Conservation (phyloP, 2,888 invertebrate genomes). For the Eupithecia abbreviata region DNA sequence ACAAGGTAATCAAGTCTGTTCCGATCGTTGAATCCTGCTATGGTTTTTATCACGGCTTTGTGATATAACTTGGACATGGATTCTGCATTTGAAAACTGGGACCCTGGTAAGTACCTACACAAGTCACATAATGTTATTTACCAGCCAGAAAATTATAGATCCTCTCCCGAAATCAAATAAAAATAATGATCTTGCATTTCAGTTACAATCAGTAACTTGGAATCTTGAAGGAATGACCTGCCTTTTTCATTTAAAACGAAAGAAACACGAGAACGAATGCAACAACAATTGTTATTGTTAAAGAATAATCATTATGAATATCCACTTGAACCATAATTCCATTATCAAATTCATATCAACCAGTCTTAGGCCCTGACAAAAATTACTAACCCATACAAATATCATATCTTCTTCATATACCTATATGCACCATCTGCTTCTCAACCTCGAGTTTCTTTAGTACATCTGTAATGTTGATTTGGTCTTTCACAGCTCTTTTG, state of each 20-base stretch:
- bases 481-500: constrained; percentile 86
- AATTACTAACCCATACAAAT: too few relatives aligned
- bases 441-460: neutral
- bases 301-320: neutral
- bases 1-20: neutral
- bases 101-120: constrained; percentile 64
- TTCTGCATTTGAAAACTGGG: constrained; percentile 71
- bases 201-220: neutral
- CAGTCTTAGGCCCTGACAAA: neutral
- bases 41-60: constrained; percentile 27
- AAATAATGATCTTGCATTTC: neutral
- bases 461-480: neutral
- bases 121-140: neutral
- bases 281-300: too few relatives aligned
- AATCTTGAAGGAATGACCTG: neutral
- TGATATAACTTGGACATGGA: constrained; percentile 60
- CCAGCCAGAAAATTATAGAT: neutral
- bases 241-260: neutral
- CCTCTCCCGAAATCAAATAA: neutral
- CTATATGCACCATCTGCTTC: neutral
- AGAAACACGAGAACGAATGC: too few relatives aligned
- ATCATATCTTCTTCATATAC: neutral
- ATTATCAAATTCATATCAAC: neutral
- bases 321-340: neutral
- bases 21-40: constrained; percentile 13